Percentiles rank a stretch among this genome's conserved stretches.
Conservation (phyloP, 1,140 invertebrate species). For the Carposina sasakii region DNA sequence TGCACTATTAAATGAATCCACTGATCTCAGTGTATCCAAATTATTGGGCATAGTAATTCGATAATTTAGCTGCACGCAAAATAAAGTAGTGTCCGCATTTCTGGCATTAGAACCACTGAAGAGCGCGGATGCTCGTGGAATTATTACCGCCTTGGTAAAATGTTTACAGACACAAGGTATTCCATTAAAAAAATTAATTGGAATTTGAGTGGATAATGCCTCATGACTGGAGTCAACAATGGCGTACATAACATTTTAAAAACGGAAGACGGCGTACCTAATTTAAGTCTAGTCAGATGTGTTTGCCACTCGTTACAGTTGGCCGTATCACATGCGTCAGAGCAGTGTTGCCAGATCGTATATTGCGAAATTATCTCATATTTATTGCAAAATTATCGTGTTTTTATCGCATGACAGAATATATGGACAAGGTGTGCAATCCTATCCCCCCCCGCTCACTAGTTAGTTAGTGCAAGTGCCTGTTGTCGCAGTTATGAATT, state of each 20-base stretch:
- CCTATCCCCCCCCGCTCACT: too few relatives aligned
- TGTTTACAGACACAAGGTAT: conserved; percentile 15
- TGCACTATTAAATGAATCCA: conserved; percentile 19
- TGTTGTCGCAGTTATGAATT: too few relatives aligned
- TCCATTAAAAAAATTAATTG: conserved; percentile 16
- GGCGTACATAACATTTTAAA: conserved; percentile 22
- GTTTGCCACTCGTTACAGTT: conserved; percentile 18
- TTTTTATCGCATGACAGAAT: too few relatives aligned
- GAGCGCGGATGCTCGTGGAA: conserved; percentile 9
- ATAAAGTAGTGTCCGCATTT: conserved; percentile 12
- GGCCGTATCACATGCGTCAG: conserved; percentile 8
- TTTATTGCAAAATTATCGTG: conserved; percentile 4
- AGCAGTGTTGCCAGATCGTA: too few relatives aligned
- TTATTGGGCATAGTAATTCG: conserved; percentile 12
- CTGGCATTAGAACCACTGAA: conserved; percentile 12
- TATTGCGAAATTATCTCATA: conserved; percentile 4
- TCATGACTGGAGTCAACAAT: conserved; percentile 23
- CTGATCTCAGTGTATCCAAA: conserved; percentile 16
- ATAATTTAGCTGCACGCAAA: conserved; percentile 14
- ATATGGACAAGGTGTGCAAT: too few relatives aligned
- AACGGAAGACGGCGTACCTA: conserved; percentile 14
- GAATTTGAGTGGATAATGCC: conserved; percentile 24
- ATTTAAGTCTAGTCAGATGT: conserved; percentile 19
- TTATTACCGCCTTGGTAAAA: conserved; percentile 5
- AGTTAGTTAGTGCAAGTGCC: too few relatives aligned